phyloP scores from a whole-genome alignment of 2,888 invertebrate genomes.

The Lithophane leautieri region DNA sequence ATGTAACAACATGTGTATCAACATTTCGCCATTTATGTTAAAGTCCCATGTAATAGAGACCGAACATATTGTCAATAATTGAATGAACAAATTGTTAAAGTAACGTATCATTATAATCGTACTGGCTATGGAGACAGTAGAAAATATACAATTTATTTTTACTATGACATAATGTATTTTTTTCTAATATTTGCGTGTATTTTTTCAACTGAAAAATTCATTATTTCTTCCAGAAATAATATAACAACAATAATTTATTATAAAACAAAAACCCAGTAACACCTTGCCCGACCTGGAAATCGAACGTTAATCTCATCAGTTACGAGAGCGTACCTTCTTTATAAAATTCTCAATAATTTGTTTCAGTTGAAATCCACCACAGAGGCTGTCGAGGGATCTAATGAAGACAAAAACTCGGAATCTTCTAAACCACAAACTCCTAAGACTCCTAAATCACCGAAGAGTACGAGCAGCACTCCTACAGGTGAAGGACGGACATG shows the following conservation, averaged over 20 bases:
- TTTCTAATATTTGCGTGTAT: background rate
- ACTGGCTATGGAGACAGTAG: background rate
- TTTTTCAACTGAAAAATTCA: background rate
- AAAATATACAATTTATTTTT: background rate
- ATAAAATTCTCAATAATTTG: constrained; percentile 1
- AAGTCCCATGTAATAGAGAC: background rate
- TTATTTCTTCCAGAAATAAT: background rate
- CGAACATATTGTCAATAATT: background rate
- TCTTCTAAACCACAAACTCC: constrained; percentile 80
- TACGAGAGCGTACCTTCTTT: background rate
- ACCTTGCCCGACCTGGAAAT: no score
- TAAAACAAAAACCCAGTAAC: background rate
- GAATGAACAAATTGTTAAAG: background rate
- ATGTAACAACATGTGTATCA: background rate
- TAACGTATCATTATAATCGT: background rate
- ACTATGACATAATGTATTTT: background rate
- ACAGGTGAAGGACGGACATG: constrained; percentile 87
- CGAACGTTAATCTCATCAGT: background rate
- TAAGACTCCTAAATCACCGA: constrained; percentile 77
- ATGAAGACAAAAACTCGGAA: constrained; percentile 74
- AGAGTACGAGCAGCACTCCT: constrained; percentile 77
- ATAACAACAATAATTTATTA: background rate
- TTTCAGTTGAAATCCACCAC: constrained; percentile 82
- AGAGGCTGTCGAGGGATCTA: constrained; percentile 73
- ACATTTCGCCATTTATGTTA: background rate